Conservation (phyloP, 2,888 invertebrate genomes). For the Ennomos erosarius region DNA sequence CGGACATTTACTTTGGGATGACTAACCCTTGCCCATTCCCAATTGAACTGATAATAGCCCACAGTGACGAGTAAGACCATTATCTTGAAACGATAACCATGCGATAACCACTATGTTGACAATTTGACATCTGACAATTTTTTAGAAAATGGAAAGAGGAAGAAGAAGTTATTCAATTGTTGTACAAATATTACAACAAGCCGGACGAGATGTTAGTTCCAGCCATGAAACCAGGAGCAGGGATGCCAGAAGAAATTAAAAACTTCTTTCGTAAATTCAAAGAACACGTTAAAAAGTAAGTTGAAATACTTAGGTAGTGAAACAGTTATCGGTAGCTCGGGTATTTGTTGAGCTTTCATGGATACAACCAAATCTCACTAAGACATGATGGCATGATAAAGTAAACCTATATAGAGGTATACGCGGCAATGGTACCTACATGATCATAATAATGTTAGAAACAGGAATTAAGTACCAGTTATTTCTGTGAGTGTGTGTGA, state of each 20-base stretch:
- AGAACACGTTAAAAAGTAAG: slow-evolving; percentile 62
- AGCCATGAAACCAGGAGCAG: slow-evolving; percentile 63
- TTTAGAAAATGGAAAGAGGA: slow-evolving; percentile 74
- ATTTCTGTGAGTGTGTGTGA: no score
- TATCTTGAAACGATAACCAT: neutral
- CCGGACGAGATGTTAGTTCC: slow-evolving; percentile 76
- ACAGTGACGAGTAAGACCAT: slow-evolving; percentile 86
- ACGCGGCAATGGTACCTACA: no score
- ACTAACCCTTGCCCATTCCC: slow-evolving; percentile 88
- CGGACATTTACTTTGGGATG: slow-evolving; percentile 85
- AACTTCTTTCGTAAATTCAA: slow-evolving; percentile 62
- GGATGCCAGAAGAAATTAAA: slow-evolving; percentile 60
- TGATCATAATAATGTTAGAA: no score
- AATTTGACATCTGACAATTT: neutral
- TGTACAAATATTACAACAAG: slow-evolving; percentile 73
- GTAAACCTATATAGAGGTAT: no score
- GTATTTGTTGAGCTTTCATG: no score
- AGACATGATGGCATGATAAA: no score
- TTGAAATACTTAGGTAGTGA: slow-evolving; percentile 1
- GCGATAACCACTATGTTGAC: neutral
- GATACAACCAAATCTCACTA: no score
- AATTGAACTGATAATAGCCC: slow-evolving; percentile 88
- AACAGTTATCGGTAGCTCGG: no score
- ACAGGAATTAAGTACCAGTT: no score
- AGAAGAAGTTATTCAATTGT: slow-evolving; percentile 68